phyloP scores from a whole-genome alignment of 2,888 invertebrate genomes.

The Eumacrocentrus americanus region DNA sequence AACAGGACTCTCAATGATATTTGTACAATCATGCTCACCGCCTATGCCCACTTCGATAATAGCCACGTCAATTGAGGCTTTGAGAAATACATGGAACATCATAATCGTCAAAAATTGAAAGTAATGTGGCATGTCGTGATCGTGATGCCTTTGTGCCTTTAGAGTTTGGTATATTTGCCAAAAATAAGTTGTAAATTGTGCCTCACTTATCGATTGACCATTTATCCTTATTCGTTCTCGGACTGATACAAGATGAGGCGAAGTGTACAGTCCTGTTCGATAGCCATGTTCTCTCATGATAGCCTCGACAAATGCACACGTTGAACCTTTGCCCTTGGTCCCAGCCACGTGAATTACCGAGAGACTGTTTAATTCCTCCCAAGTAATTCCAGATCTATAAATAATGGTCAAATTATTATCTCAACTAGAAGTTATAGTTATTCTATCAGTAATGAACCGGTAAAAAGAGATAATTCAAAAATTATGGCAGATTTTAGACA shows the following conservation, averaged over 20 bases:
- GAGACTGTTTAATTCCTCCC: conserved; percentile 73
- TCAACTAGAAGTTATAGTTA: too few species aligned
- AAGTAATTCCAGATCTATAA: conserved; percentile 68
- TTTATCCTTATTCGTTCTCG: conserved; percentile 90
- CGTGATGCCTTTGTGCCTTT: conserved; percentile 64
- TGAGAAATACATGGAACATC: conserved; percentile 86
- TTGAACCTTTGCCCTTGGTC: conserved; percentile 97
- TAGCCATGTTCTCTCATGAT: conserved; percentile 84
- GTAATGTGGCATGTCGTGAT: conserved; percentile 86
- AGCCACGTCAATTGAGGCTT: conserved; percentile 87
- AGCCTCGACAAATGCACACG: conserved; percentile 90
- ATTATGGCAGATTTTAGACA: too few species aligned
- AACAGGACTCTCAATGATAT: conserved; percentile 82
- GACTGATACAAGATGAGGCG: conserved; percentile 92
- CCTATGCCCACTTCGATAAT: conserved; percentile 98
- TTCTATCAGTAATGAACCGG: too few species aligned
- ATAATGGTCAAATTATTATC: background rate
- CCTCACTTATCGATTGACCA: conserved; percentile 77
- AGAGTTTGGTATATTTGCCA: conserved; percentile 78
- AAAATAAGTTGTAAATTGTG: conserved; percentile 79
- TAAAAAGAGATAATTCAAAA: too few species aligned
- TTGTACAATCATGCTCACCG: conserved; percentile 92
- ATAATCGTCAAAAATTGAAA: conserved; percentile 93
- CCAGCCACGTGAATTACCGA: conserved; percentile 95
- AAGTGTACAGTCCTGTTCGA: conserved; percentile 93